phyloP scores from a whole-genome alignment of 2,888 invertebrate genomes.

The Lasioglossum leucozonium region DNA sequence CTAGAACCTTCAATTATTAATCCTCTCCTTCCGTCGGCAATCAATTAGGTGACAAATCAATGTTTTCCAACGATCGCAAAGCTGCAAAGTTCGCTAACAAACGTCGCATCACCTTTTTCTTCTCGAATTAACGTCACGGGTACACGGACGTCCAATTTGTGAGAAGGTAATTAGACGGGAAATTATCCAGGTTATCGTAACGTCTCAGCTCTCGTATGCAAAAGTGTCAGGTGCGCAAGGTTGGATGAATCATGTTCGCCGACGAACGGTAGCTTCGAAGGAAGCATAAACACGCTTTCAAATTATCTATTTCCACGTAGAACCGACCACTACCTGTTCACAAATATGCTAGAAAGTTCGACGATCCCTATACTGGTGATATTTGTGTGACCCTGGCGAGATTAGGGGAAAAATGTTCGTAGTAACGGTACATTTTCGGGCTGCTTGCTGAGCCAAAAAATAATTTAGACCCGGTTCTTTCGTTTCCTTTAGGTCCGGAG shows the following conservation, averaged over 20 bases:
- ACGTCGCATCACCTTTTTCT: not conserved
- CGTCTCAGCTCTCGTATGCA: not conserved
- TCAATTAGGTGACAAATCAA: not conserved
- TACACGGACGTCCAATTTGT: not conserved
- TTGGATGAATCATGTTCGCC: conserved; percentile 42
- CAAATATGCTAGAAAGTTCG: not conserved
- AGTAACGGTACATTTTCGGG: conserved; percentile 10
- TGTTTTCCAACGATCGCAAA: not conserved
- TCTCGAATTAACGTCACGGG: not conserved
- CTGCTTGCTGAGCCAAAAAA: not conserved
- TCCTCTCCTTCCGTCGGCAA: not conserved
- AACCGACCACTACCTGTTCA: not conserved
- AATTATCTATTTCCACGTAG: not conserved
- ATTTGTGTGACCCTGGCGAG: not conserved
- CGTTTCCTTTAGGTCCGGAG: not conserved
- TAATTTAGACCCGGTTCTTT: not conserved
- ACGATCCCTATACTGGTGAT: conserved; percentile 1
- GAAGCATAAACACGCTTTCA: not conserved
- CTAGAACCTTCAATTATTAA: not conserved
- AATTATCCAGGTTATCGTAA: conserved; percentile 32
- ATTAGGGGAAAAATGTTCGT: not conserved
- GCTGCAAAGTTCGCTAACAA: not conserved
- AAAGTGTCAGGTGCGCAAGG: conserved; percentile 36
- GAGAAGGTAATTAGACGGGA: conserved; percentile 14
- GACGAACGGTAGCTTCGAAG: not conserved